Evolutionary conservation across 2,888 invertebrate genomes (phyloP), one percentile per base, ranked within the genome.

Genomic region (Himalopsyche japonica): DNA sequence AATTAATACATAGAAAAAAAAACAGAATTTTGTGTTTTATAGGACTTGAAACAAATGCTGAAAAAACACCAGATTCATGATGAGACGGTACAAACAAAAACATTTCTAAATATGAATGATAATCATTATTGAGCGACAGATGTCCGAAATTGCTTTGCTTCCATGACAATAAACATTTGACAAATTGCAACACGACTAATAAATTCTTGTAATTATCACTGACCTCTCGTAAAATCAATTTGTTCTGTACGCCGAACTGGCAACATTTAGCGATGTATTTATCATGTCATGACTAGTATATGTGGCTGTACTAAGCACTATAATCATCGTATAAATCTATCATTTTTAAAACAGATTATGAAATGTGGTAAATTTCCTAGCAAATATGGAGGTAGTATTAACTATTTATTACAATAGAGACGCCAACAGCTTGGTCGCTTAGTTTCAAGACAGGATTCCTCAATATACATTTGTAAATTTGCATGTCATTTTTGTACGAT

Each of bases 81-180:
- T n/a, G n/a, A n/a, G n/a, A n/a, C n/a, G n/a, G n/a, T n/a, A n/a
- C n/a, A n/a, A n/a, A n/a, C n/a, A n/a, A n/a, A n/a, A n/a, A n/a
- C n/a, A n/a, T n/a, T 4, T 32, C 20, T 18, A 4, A 43, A 79
- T 15, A 79, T 24, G 6, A 79, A 34, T 18, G n/a, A 34, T 79
- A 43, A 47, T 37, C 43, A 24, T 27, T 27, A 48, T 82, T 27
- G 10, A 48, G 79, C 47, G 82, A 82, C 82, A 82, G 79, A 82
- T 82, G 82, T 70, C 15, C 20, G 24, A 47, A 79, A 82, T 70
- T 43, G 64, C 64, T 82, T 82, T 76, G 47, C 79, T 79, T 82
- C 20, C 82, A 82, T 32, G 64, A 76, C 57, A 79, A 79, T 79
- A 79, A 79, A 24, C 32, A 79, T 82, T 57, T 57, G 57, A 57